Evolutionary conservation across 2,888 invertebrate species (phyloP).

Genomic region (Sphaeridia pumilis): DNA sequence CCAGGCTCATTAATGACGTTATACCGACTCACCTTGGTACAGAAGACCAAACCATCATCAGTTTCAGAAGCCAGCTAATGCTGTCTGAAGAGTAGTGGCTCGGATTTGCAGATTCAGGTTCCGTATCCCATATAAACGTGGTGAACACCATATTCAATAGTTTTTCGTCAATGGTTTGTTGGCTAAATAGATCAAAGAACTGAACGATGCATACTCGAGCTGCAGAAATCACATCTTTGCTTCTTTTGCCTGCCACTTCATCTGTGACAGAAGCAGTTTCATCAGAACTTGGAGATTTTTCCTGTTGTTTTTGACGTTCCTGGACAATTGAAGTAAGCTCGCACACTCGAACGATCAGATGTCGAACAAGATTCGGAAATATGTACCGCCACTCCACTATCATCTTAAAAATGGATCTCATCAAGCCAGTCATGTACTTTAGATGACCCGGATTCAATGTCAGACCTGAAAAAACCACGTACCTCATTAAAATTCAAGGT

Average conservation of each 20-base stretch:
- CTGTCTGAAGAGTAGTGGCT: slow-evolving; percentile 7
- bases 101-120: not conserved
- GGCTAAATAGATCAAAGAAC: slow-evolving; percentile 10
- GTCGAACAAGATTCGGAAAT: not conserved
- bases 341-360: slow-evolving; percentile 6
- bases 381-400: slow-evolving; percentile 5
- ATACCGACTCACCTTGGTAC: slow-evolving; percentile 3
- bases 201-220: slow-evolving; percentile 5
- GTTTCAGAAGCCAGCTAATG: slow-evolving; percentile 13
- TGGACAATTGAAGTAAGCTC: not conserved
- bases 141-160: slow-evolving; percentile 4
- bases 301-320: too few relatives aligned
- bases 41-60: slow-evolving; percentile 14
- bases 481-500: not conserved
- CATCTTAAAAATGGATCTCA: slow-evolving; percentile 9
- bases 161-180: slow-evolving; percentile 4
- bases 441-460: not conserved
- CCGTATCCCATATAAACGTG: slow-evolving; percentile 6
- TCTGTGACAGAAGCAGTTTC: not conserved
- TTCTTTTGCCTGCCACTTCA: not conserved
- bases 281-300: not conserved
- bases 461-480: not conserved
- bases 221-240: slow-evolving; percentile 2
- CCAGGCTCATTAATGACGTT: not conserved
- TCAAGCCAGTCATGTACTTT: slow-evolving; percentile 7